Evolutionary conservation across 2,113 vertebrate genomes (phyloP).

Genomic region (Neogale vison): DNA sequence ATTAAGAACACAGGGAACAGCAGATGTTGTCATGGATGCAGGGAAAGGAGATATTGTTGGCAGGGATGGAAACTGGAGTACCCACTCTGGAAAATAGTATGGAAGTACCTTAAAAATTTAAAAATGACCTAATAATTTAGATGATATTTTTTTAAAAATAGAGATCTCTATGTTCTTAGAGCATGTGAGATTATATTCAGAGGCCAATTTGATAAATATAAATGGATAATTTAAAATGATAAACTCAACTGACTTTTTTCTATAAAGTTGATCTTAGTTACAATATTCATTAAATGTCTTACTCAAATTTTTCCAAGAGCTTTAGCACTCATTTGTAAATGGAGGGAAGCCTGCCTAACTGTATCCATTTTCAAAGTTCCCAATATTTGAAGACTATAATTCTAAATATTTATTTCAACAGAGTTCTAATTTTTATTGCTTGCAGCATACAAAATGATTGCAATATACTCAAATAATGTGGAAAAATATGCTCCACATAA

Average conservation of each 20-base stretch:
- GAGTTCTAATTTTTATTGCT: neutral
- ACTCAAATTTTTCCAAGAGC: neutral
- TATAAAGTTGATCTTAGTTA: neutral
- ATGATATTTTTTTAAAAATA: neutral
- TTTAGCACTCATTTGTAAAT: neutral
- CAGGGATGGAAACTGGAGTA: neutral
- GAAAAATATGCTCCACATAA: neutral
- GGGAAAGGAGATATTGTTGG: neutral
- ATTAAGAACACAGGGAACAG: neutral
- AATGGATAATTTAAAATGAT: neutral
- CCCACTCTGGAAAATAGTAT: neutral
- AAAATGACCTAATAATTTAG: neutral
- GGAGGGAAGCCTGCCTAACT: neutral
- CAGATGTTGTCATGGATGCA: neutral
- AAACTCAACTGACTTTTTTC: neutral
- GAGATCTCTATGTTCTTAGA: neutral
- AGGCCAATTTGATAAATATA: neutral
- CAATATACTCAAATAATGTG: neutral
- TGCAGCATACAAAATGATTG: neutral
- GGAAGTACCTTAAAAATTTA: neutral
- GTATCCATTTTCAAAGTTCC: slow-evolving; percentile 4
- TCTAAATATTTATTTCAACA: neutral
- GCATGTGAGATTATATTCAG: neutral
- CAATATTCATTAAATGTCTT: neutral
- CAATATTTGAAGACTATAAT: neutral